Conservation (phyloP, 2,888 invertebrate genomes). For the Bellardia pandia region DNA sequence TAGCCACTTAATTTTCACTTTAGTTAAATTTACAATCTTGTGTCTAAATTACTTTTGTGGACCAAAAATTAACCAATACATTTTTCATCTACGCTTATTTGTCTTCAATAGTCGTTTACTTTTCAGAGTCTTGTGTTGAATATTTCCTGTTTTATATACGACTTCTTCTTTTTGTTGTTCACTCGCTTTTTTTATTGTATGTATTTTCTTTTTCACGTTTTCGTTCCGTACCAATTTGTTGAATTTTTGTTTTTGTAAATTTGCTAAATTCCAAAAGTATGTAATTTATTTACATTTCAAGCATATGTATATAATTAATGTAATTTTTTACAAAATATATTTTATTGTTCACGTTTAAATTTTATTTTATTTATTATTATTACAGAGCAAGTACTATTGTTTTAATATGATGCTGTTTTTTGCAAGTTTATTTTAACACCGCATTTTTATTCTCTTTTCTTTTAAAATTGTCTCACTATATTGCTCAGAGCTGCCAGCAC, state of each 20-base stretch:
- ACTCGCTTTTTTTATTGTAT: constrained; percentile 19
- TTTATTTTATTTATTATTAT: constrained; percentile 31
- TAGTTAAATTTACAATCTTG: not conserved
- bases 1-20: constrained; percentile 15
- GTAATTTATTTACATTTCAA: not conserved
- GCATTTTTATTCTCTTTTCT: constrained; percentile 13
- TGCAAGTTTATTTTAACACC: constrained; percentile 32
- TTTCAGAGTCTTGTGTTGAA: constrained; percentile 41
- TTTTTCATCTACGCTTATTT: constrained; percentile 15
- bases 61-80: constrained; percentile 49
- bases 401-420: constrained; percentile 38
- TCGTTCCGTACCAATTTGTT: constrained; percentile 29
- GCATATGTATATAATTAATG: not conserved
- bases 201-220: constrained; percentile 27
- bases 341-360: constrained; percentile 12
- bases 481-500: not conserved
- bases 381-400: not conserved
- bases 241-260: constrained; percentile 12
- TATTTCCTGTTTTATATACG: constrained; percentile 69
- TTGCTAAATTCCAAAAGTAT: not conserved
- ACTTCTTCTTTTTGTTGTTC: constrained; percentile 12
- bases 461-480: not conserved
- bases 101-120: constrained; percentile 39
- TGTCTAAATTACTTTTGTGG: constrained; percentile 31
- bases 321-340: not conserved